Conservation (phyloP, 1,140 invertebrate genomes). For the Microplitis mediator region DNA sequence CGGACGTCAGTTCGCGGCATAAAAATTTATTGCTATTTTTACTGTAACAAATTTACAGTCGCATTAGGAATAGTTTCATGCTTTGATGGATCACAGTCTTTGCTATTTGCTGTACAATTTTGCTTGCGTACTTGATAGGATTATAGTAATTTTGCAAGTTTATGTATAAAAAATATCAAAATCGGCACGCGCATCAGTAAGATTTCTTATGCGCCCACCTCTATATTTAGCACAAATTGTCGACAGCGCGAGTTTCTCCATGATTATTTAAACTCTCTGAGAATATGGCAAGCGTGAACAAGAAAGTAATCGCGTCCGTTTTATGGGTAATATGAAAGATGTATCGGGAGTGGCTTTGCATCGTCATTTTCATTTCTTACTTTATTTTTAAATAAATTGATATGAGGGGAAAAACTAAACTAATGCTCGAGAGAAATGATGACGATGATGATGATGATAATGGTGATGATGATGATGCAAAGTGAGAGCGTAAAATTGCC, state of each 20-base stretch:
- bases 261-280: conserved; percentile 25
- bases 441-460: background rate
- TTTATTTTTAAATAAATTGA: background rate
- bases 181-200: background rate
- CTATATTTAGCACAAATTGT: conserved; percentile 48
- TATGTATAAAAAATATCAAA: background rate
- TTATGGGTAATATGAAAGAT: background rate
- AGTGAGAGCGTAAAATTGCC: conserved; percentile 15
- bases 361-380: background rate
- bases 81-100: too few relatives aligned
- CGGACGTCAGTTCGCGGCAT: too few relatives aligned
- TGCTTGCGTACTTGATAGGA: too few relatives aligned
- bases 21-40: too few relatives aligned
- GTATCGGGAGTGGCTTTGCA: too few relatives aligned
- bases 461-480: background rate
- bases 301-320: conserved; percentile 42
- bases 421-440: background rate
- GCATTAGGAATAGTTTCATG: too few relatives aligned
- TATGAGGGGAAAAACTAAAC: background rate
- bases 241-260: conserved; percentile 41
- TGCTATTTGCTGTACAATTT: too few relatives aligned
- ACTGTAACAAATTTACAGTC: too few relatives aligned
- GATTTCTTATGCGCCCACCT: conserved; percentile 21
- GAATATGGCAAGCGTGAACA: conserved; percentile 14
- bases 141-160: background rate